Evolutionary conservation across 1,140 invertebrate species (phyloP).

Genomic region (Bombus huntii): DNA sequence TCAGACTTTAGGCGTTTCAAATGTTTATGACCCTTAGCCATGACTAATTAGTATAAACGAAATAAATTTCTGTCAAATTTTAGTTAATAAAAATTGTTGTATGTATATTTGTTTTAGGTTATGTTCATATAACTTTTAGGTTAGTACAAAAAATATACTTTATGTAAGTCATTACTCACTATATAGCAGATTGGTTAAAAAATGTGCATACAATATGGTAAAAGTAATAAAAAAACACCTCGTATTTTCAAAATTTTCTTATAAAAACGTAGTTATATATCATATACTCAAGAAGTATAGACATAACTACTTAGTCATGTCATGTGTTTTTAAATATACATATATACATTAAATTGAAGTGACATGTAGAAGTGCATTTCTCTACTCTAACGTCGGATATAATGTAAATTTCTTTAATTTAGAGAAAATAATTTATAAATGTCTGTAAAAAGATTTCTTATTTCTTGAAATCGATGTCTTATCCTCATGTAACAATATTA

Average conservation of each 20-base stretch:
- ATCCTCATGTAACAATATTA: neutral
- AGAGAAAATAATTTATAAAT: neutral
- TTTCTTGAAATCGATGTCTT: neutral
- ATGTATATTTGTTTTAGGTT: neutral
- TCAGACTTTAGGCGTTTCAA: slow-evolving; percentile 89
- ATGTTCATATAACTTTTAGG: neutral
- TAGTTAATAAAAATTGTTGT: neutral
- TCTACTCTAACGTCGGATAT: neutral
- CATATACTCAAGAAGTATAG: neutral
- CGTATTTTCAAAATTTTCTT: neutral
- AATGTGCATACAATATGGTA: neutral
- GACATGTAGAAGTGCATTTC: neutral
- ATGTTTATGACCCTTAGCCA: slow-evolving; percentile 84
- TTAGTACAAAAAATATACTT: neutral
- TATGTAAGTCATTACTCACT: neutral
- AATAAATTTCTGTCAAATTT: neutral
- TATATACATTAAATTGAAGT: neutral
- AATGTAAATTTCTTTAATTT: slow-evolving; percentile 28
- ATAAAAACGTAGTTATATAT: neutral
- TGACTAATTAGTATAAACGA: slow-evolving; percentile 49
- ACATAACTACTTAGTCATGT: neutral
- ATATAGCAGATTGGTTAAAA: neutral
- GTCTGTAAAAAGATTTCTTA: neutral
- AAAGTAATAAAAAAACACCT: neutral
- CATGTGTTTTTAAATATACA: neutral